Base-by-base conservation (phyloP, 2,888 invertebrate species). In the Norana najaformis region DNA sequence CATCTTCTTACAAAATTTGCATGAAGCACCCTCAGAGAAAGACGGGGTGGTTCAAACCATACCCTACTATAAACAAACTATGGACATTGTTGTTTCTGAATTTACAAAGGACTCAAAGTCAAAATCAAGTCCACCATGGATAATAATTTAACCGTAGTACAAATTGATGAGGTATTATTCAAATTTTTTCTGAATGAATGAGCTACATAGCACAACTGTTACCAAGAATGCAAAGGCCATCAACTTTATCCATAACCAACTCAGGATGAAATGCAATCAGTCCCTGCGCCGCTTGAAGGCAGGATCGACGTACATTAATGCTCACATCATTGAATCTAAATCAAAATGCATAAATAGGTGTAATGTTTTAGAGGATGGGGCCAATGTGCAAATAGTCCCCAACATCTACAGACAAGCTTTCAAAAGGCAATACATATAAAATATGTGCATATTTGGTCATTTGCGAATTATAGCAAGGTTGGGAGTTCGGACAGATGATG, bases 201-300 rank as follows among this genome's bases (percentile, higher is more conserved):
- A n/a, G 8, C 5, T 35, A n/a, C 35, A 30, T 37, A 36, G 35
- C 20, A 85, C 85, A 37, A 37, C 36, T 37, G 20, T 36, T 85
- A 85, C 85, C 85, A 85, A 35, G 37, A 36, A 85, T 36, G 36
- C 85, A 36, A 23, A 1, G 36, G 16, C 85, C 85, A 36, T 85
- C 37, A 36, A 37, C 8, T 36, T 85, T 85, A 5, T 98, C 98
- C 93, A 97, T 96, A 85, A 98, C 96, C 90, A 98, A 95, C 94
- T 98, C 97, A 0, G 98, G 97, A 95, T 99, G 99, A 95, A 99
- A 98, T 36, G 98, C 96, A 82, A 99, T 95, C 94, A 99, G 98
- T 94, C 98, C 98, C 97, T 98, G 98, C 35, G 98, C 98, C 94
- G 98, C 98, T 94, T 98, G 98, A 4, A 99, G 98, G 95, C 99